phyloP scores from a whole-genome alignment of 2,797 vertebrate species.

The Amphiprion clarkii region DNA sequence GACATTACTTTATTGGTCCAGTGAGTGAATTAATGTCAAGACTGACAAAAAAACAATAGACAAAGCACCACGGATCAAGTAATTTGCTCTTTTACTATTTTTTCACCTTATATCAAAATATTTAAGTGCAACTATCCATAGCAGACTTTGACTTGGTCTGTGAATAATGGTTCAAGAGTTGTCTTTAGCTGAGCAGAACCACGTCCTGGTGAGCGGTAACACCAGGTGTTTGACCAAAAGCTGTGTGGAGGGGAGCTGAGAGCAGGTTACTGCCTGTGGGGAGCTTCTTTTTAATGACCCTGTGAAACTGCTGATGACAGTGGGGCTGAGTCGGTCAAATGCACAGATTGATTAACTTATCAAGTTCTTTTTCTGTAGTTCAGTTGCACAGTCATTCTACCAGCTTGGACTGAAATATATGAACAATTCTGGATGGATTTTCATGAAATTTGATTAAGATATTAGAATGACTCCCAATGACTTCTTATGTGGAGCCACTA shows the following conservation, averaged over 20 bases:
- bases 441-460: neutral
- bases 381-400: too few species aligned
- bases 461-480: too few species aligned
- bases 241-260: slow-evolving; percentile 5
- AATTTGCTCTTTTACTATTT: slow-evolving; percentile 40
- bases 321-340: slow-evolving; percentile 2
- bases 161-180: slow-evolving; percentile 45
- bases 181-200: slow-evolving; percentile 54
- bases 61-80: slow-evolving; percentile 37
- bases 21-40: slow-evolving; percentile 55
- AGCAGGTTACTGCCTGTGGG: slow-evolving; percentile 20
- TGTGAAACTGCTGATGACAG: slow-evolving; percentile 1
- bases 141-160: slow-evolving; percentile 38
- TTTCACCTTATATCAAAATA: slow-evolving; percentile 54
- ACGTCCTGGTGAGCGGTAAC: slow-evolving; percentile 42
- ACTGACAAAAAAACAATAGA: slow-evolving; percentile 45
- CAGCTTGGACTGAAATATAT: too few species aligned
- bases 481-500: too few species aligned
- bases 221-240: slow-evolving; percentile 27
- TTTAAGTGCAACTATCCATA: slow-evolving; percentile 58
- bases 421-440: neutral
- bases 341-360: neutral
- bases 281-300: slow-evolving; percentile 27
- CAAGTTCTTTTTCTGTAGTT: too few species aligned
- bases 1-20: slow-evolving; percentile 55